These are phyloP conservation scores for Amblyraja radiata DNA, from an alignment of 2,797 vertebrate genomes.

Conservation along the genomic window DNA sequence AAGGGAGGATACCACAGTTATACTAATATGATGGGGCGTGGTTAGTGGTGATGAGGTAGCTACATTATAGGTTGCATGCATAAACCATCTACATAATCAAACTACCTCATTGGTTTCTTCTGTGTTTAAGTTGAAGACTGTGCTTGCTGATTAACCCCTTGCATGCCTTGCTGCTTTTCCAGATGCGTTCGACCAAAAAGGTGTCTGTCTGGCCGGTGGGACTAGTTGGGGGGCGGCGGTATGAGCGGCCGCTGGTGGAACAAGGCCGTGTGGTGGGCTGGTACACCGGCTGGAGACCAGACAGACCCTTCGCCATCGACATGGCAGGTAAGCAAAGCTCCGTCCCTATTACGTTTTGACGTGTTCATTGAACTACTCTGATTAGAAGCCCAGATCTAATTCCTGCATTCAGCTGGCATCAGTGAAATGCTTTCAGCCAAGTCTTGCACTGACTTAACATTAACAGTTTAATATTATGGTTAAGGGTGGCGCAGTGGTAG, in stretches of 20 bases:
- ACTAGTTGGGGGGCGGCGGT: slow-evolving; percentile 75
- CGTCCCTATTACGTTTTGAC: not conserved
- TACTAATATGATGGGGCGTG: no score
- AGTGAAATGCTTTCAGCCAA: not conserved
- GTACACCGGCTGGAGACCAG: slow-evolving; percentile 96
- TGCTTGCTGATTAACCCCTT: not conserved
- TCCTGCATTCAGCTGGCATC: not conserved
- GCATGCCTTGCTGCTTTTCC: slow-evolving; percentile 43
- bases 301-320: slow-evolving; percentile 90
- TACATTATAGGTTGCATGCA: no score
- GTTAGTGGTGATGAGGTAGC: no score
- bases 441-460: not conserved
- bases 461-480: not conserved
- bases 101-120: not conserved
- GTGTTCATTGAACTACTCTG: not conserved
- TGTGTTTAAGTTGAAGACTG: not conserved
- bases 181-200: slow-evolving; percentile 81
- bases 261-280: slow-evolving; percentile 84
- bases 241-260: slow-evolving; percentile 79
- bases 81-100: no score
- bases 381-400: not conserved
- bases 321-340: slow-evolving; percentile 79
- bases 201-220: slow-evolving; percentile 87
- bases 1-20: no score
- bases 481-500: no score